Base-by-base conservation (phyloP, 2,888 invertebrate genomes). In the Ophioninae sp. region DNA sequence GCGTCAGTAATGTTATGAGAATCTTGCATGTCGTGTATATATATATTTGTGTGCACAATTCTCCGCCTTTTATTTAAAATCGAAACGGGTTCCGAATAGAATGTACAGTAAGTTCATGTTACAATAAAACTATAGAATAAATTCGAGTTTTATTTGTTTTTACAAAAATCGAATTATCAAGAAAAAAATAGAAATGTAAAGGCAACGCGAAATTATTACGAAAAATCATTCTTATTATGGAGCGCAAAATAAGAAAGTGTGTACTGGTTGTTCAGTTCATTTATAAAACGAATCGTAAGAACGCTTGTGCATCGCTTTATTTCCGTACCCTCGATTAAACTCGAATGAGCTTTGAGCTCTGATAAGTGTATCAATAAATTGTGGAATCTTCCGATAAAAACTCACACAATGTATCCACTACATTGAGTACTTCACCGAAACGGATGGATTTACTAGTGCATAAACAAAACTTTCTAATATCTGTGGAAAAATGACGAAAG, bases 401-500 rank as follows among this genome's bases (percentile, higher is more conserved):
- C 50, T 0, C 50, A 13, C 50, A 50, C 50, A 50, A 13, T 8
- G 41, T 20, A 20, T 65, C 20, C 39, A 39, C 65, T 65, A n/a
- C 30, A 41, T 65, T 8, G 7, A 41, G 20, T 13, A 41, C 10
- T 67, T 65, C 1, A 44, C 13, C 21, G 10, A n/a, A 23, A 44
- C 8, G 21, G 30, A 30, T 50, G 20, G 6, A 10, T 17, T 57
- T 57, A 20, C 17, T 17, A 8, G 30, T 61, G 39, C 20, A 17
- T 72, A 37, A 13, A 41, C 39, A 13, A 72, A 59, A 72, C 39
- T 61, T 41, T 72, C 39, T 39, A 39, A 21, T 23, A 72, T 39
- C 41, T 44, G 39, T 61, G 50, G 13, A 61, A 10, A 72, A 61
- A 39, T 13, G 8, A 20, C 41, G 2, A 7, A 61, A 6, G 6